A percentile compares a stretch with the other conserved stretches of the same genome.
phyloP scores from a whole-genome alignment of 2,888 invertebrate species.

The Drosophila algonquin region DNA sequence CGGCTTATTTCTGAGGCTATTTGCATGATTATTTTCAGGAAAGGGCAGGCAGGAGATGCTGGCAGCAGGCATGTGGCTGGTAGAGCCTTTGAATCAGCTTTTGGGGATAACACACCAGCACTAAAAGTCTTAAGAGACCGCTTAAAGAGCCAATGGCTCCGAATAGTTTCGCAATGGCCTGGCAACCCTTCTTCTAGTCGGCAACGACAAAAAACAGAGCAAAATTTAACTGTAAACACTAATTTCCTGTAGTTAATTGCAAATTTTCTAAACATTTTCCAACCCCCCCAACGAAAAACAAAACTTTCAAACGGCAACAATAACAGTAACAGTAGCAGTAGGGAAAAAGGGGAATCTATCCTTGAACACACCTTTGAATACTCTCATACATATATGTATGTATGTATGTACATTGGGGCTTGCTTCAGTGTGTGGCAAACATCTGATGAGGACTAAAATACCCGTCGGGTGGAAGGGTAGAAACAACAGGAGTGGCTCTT shows the following conservation, averaged over 20 bases:
- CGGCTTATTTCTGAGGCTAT: constrained; percentile 29
- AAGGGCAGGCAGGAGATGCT: not conserved
- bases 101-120: constrained; percentile 4
- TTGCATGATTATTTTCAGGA: constrained; percentile 39
- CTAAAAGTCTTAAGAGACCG: not conserved
- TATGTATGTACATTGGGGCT: not conserved
- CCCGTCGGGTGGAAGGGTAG: not conserved
- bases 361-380: not conserved
- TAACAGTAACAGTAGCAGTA: constrained; percentile 4
- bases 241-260: constrained; percentile 78
- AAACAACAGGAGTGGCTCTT: constrained; percentile 30
- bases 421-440: not conserved
- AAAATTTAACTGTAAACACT: constrained; percentile 58
- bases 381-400: not conserved
- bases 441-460: not conserved
- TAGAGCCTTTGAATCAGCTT: constrained; percentile 42
- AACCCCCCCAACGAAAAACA: not conserved
- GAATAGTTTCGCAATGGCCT: constrained; percentile 4
- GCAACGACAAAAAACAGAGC: constrained; percentile 10
- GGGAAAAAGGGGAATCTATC: not conserved
- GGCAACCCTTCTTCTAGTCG: not conserved
- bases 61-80: not conserved
- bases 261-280: constrained; percentile 63
- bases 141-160: not conserved
- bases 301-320: constrained; percentile 35